These are phyloP conservation scores for Notoglanidium macrostoma DNA, from an alignment of 2,797 vertebrate species.

Conservation along the genomic window DNA sequence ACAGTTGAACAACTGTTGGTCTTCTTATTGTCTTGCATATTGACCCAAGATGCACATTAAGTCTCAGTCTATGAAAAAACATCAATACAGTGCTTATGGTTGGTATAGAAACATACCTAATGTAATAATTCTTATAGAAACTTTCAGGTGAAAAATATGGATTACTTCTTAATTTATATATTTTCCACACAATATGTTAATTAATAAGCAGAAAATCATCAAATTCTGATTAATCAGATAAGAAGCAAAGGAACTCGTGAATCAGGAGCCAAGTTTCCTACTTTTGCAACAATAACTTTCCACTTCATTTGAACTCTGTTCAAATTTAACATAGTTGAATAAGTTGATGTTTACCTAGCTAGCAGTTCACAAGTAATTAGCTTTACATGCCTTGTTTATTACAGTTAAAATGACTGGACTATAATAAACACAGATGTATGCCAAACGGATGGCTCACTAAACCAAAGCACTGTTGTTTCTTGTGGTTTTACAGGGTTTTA, in stretches of 20 bases:
- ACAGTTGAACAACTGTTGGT: not conserved
- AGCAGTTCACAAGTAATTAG: conserved; percentile 13
- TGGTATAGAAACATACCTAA: not conserved
- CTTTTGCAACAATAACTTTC: not conserved
- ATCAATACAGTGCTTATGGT: not conserved
- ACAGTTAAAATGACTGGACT: conserved; percentile 7
- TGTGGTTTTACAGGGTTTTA: conserved; percentile 15
- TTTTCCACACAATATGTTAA: not conserved
- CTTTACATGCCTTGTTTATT: conserved; percentile 4
- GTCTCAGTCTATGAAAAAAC: not conserved
- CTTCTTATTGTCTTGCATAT: not conserved
- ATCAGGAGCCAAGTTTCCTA: not conserved
- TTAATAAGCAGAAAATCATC: not conserved
- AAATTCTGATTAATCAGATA: not conserved
- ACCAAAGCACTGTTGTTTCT: conserved; percentile 8
- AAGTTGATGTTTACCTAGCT: conserved; percentile 1
- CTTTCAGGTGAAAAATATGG: not conserved
- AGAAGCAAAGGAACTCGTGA: not conserved
- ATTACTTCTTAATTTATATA: not conserved
- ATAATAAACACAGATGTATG: conserved; percentile 1
- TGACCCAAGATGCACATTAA: not conserved
- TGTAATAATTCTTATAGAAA: not conserved
- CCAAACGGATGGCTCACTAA: not conserved
- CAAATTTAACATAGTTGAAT: conserved; percentile 2
- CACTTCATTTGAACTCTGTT: not conserved